Evolutionary conservation across 1,140 invertebrate genomes (phyloP).

Genomic region (Hyposmocoma kahamanoa): DNA sequence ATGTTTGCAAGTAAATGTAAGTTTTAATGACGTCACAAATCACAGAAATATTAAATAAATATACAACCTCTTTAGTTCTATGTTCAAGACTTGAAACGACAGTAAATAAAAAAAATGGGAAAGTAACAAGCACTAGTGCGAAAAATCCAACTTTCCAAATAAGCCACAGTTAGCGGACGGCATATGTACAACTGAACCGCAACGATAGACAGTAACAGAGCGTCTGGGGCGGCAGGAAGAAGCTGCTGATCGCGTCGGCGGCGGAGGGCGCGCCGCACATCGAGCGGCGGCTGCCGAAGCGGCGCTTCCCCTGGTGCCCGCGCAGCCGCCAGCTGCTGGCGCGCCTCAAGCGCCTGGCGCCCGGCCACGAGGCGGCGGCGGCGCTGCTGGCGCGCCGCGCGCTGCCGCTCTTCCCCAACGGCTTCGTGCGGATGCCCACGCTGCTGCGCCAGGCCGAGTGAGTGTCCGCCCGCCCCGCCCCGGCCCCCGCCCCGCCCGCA

Average conservation of each 20-base stretch:
- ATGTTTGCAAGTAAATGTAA: too few species aligned
- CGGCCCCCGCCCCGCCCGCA: slow-evolving; percentile 27
- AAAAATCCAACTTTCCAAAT: too few species aligned
- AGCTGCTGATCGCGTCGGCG: slow-evolving; percentile 33
- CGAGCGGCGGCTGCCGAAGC: slow-evolving; percentile 59
- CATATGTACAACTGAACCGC: too few species aligned
- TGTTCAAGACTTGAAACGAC: too few species aligned
- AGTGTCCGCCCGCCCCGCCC: slow-evolving; percentile 21
- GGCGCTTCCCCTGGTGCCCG: slow-evolving; percentile 63
- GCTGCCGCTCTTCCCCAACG: slow-evolving; percentile 59
- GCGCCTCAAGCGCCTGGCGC: slow-evolving; percentile 24
- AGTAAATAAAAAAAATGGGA: too few species aligned
- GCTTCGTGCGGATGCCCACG: slow-evolving; percentile 62
- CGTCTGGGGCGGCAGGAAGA: too few species aligned
- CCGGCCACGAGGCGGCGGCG: slow-evolving; percentile 25
- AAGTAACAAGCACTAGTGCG: too few species aligned
- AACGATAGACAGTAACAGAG: too few species aligned
- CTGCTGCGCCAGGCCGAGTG: slow-evolving; percentile 59
- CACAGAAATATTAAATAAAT: too few species aligned
- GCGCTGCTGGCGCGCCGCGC: slow-evolving; percentile 34
- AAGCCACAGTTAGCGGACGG: too few species aligned
- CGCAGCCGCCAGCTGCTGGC: slow-evolving; percentile 33
- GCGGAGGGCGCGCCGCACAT: slow-evolving; percentile 26
- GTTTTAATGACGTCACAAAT: too few species aligned
- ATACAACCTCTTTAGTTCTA: too few species aligned